Base-by-base conservation (phyloP, 2,888 invertebrate species). In the Alitta virens region DNA sequence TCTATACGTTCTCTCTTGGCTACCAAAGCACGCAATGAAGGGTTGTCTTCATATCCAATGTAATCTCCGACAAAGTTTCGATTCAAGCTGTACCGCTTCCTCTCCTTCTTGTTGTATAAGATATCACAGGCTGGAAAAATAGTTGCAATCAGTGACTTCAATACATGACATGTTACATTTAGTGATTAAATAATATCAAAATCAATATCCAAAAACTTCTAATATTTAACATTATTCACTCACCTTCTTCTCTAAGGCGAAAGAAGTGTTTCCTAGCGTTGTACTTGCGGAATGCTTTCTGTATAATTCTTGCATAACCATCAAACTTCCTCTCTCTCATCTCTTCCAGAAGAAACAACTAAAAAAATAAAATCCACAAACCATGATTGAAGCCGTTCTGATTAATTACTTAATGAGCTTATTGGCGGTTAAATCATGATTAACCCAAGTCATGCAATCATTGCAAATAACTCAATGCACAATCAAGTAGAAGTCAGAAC, bases 21-120 rank as follows among this genome's bases (percentile, higher is more conserved):
- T 46, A 88, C 84, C 27, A 89, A 77, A 53, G 84, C 83, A 64
- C 83, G 82, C 26, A 88, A 77, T 16, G 84, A 85, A 7, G 88
- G 87, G 64, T 85, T 84, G 66, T 86, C 83, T 62, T 88, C 88
- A 70, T 89, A 73, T 1, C 88, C 88, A 66, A 89, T 87, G 77
- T 89, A 89, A 77, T 89, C 89, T 5, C 88, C 88, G 46, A 86
- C 85, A 79, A 88, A 89, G 75, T 87, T 86, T 63, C 89, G 82
- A 77, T 88, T 88, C 24, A 89, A 72, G 65, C 88, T 88, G 73
- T 83, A 85, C 7, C 84, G 78, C 65, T 88, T 81, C 9, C 89
- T 82, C 74, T 89, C 87, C 74, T 89, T 89, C 75, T 86, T 86
- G 66, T 83, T 82, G 63, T 75, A 78, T 61, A 86, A 71, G 24